Evolutionary conservation across 2,113 vertebrate species (phyloP), one percentile per base, ranked within the genome.

Genomic region (Neodontobutis hainanensis): DNA sequence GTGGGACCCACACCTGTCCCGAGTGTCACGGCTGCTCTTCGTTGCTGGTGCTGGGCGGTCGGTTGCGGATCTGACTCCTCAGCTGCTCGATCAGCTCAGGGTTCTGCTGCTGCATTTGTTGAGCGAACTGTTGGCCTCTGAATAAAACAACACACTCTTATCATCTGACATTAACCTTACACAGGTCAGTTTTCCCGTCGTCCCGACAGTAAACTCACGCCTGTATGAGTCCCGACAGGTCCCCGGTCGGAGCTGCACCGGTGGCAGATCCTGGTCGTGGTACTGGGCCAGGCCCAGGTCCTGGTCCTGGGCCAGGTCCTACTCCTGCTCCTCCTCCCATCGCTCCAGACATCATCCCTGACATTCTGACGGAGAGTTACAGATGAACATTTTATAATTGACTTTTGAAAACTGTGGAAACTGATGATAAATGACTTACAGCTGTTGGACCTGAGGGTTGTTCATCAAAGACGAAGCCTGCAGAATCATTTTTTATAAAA

Each of bases 101-200:
- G 40, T 98, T 99, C 87, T 98, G 94, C 89, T 97, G 95, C 84
- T 98, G 96, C 95, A 99, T 97, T 91, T 97, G 96, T 87, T 98
- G 96, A 0, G 96, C 97, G 0, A 99, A 98, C 85, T 99, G 96
- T 76, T 98, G 97, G 14, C 97, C 96, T 45, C 97, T 98, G 52
- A 12, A 55, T 9, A 3, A 50, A 15, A 50, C 16, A 15, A 6
- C 14, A 10, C 5, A 46, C 11, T 11, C 1, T 14, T 14, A 46
- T 3, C 38, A 5, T 40, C 38, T 40, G 38, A 27, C 19, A 27
- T 27, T 27, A 3, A 27, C 19, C 19, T 27, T 27, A 40, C 3
- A 40, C 38, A 40, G 3, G 8, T 40, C 8, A 40, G 5, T 40
- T 6, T 6, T 8, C 3, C 38, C 1, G n/a, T 49, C 4, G 14